Conservation (phyloP, 2,113 vertebrate genomes). For the Channa maculata region DNA sequence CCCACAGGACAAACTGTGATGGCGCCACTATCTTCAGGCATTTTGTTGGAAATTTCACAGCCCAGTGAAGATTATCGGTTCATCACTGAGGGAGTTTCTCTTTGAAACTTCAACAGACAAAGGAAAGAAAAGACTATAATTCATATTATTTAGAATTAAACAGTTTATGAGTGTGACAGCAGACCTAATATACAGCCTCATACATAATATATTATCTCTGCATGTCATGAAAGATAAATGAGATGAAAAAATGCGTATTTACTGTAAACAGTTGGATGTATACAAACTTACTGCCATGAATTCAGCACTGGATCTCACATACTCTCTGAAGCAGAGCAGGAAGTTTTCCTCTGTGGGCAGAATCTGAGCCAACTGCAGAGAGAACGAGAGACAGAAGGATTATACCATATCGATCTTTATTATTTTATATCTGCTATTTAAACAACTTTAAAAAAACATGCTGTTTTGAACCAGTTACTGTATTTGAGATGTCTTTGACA, state of each 20-base stretch:
- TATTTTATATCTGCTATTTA: no score
- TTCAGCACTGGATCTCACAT: constrained; percentile 92
- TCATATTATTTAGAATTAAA: not conserved
- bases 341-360: constrained; percentile 98
- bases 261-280: not conserved
- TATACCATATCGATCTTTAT: not conserved
- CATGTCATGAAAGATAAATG: not conserved
- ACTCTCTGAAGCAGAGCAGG: constrained; percentile 94
- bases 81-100: constrained; percentile 7
- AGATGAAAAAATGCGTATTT: not conserved
- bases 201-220: not conserved
- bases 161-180: constrained; percentile 3
- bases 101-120: constrained; percentile 11
- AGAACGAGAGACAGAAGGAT: not conserved
- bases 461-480: no score
- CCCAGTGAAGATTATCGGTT: constrained; percentile 33
- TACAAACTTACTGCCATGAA: constrained; percentile 92
- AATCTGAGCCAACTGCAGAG: constrained; percentile 92
- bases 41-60: constrained; percentile 29
- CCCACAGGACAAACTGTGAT: constrained; percentile 28
- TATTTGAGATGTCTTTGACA: no score
- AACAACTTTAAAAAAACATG: no score
- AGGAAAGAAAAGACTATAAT: constrained; percentile 1
- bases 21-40: constrained; percentile 21
- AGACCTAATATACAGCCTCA: constrained; percentile 8